These are phyloP conservation scores for Phyto melanocephala DNA, from an alignment of 2,888 invertebrate genomes.

Conservation along the genomic window DNA sequence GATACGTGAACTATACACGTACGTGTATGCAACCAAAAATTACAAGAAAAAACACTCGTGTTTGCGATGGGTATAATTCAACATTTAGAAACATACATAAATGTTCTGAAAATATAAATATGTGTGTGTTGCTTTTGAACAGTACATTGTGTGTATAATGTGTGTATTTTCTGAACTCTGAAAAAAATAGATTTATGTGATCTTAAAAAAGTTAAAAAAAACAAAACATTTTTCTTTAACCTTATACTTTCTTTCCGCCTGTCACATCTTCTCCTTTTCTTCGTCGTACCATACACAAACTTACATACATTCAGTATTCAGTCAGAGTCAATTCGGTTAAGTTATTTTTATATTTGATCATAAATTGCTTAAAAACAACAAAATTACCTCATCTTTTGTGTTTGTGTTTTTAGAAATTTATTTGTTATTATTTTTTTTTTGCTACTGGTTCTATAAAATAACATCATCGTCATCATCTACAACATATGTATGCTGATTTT, in stretches of 20 bases:
- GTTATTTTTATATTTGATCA: slow-evolving; percentile 38
- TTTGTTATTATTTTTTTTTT: slow-evolving; percentile 35
- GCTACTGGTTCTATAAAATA: slow-evolving; percentile 51
- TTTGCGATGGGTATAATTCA: too few relatives aligned
- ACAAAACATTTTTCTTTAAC: too few relatives aligned
- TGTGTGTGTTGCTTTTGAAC: too few relatives aligned
- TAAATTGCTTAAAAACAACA: slow-evolving; percentile 67
- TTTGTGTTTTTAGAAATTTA: slow-evolving; percentile 34
- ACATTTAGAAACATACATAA: too few relatives aligned
- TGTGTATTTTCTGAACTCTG: too few relatives aligned
- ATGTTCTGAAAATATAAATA: too few relatives aligned
- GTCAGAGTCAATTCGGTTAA: neutral
- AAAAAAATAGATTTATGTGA: neutral
- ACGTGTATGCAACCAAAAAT: too few relatives aligned
- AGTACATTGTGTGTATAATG: too few relatives aligned
- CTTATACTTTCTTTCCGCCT: neutral
- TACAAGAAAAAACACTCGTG: too few relatives aligned
- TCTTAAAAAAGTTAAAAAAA: slow-evolving; percentile 4
- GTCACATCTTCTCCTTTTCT: neutral
- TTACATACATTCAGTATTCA: neutral
- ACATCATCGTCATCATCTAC: slow-evolving; percentile 38
- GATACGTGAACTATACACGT: too few relatives aligned
- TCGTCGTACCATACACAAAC: neutral
- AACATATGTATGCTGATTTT: slow-evolving; percentile 44
- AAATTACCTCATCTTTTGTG: slow-evolving; percentile 68